phyloP scores from a whole-genome alignment of 2,797 vertebrate species.

The Tinamus major region DNA sequence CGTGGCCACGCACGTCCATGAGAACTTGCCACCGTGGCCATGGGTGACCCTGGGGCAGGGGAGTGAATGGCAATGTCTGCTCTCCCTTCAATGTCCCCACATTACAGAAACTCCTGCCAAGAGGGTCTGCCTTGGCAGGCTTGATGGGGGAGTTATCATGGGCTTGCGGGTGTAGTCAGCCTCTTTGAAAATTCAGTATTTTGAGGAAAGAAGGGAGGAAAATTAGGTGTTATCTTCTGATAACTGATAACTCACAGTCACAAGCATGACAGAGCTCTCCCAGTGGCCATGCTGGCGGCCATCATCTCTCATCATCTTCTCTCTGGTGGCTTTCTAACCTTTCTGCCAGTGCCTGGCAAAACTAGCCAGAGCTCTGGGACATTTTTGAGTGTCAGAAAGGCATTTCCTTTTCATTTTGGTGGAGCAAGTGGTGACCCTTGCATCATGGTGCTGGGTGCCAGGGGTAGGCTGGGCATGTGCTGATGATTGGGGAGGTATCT shows the following conservation, averaged over 20 bases:
- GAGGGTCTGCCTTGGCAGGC: background rate
- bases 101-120: rapidly evolving
- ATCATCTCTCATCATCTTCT: too few relatives aligned
- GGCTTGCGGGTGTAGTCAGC: rapidly evolving
- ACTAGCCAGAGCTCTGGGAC: background rate
- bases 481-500: background rate
- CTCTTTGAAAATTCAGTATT: background rate
- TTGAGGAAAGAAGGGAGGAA: background rate
- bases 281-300: background rate
- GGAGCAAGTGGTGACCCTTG: rapidly evolving
- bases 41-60: too few relatives aligned
- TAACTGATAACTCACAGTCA: background rate
- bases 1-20: too few relatives aligned
- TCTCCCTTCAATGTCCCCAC: background rate
- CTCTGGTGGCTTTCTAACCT: rapidly evolving
- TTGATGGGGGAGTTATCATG: rapidly evolving
- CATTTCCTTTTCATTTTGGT: background rate
- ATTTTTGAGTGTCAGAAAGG: background rate
- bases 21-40: too few relatives aligned
- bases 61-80: rapidly evolving
- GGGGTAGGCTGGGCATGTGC: rapidly evolving
- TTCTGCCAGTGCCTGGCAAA: background rate
- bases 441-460: background rate
- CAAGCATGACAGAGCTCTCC: background rate
- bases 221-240: background rate